These are phyloP conservation scores for Pterocles burchelli DNA, from an alignment of 2,113 vertebrate genomes.

Conservation along the genomic window DNA sequence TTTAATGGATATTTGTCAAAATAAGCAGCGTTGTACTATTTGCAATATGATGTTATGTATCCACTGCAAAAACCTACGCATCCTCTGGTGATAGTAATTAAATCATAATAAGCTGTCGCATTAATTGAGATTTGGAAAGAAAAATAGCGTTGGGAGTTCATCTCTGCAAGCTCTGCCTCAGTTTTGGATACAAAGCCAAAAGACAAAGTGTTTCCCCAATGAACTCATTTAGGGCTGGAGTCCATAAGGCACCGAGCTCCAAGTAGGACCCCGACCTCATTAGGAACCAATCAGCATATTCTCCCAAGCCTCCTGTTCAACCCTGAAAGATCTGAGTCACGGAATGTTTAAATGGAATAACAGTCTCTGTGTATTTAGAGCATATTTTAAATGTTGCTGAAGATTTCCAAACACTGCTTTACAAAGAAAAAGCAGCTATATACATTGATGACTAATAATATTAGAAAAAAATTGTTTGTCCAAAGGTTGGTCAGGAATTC, in stretches of 20 bases:
- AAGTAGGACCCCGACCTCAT: not conserved
- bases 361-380: not conserved
- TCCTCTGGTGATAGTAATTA: not conserved
- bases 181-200: not conserved
- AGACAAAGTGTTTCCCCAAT: not conserved
- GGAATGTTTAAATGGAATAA: not conserved
- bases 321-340: not conserved
- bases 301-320: not conserved
- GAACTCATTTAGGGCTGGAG: not conserved
- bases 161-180: not conserved
- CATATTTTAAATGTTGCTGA: slow-evolving; percentile 6
- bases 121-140: slow-evolving; percentile 7
- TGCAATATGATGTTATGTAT: not conserved
- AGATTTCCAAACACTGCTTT: not conserved
- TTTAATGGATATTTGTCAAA: not conserved
- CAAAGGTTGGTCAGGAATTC: slow-evolving; percentile 66
- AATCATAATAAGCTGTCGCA: not conserved
- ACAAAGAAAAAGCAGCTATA: not conserved
- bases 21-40: not conserved
- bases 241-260: not conserved
- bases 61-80: not conserved
- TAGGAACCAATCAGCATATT: not conserved
- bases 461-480: slow-evolving; percentile 6
- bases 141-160: not conserved
- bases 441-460: slow-evolving; percentile 10